Evolutionary conservation across 2,888 invertebrate genomes (phyloP), one percentile per base, ranked within the genome.

Genomic region (Cylloceria caligata): DNA sequence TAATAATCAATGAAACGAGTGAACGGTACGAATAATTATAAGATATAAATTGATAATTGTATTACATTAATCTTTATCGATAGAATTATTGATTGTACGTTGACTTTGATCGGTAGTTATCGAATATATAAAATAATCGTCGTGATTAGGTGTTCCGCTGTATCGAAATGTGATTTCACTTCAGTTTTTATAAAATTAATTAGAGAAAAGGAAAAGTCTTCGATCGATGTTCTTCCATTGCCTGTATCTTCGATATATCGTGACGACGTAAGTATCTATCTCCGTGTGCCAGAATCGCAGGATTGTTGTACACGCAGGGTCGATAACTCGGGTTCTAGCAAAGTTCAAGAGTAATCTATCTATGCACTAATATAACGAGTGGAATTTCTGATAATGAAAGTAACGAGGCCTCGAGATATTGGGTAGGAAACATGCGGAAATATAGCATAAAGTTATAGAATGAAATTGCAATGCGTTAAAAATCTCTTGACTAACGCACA

Each of bases 221-320:
- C 68, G 52, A 73, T 69, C 47, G 80, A 80, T 52, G 74, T 27
- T 64, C 45, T 62, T 27, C 30, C 42, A 71, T 64, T 30, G 57
- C 16, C 30, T 75, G 34, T 27, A 64, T 77, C 55, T 77, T 55
- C 45, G 47, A 73, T 39, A 27, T 57, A 57, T 64, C 64, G 81
- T 77, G 65, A 69, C 77, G 55, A 77, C 64, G 81, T 77, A 39
- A 77, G 81, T 81, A 71, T 24, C 7, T 30, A 19, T 27, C 16
- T 5, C 13, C 45, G 62, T 49, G 49, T 16, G 9, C 11, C 34
- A 11, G 42, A 36, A 21, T 55, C 39, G 27, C 55, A 30, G 65
- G 55, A 78, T 71, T 78, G 45, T 30, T 34, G 7, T 19, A 21
- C 30, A 62, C 34, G 34, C 19, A 65, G 34, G 64, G 71, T 71